These are phyloP conservation scores for Aix galericulata DNA, from an alignment of 2,113 vertebrate species.

Conservation along the genomic window DNA sequence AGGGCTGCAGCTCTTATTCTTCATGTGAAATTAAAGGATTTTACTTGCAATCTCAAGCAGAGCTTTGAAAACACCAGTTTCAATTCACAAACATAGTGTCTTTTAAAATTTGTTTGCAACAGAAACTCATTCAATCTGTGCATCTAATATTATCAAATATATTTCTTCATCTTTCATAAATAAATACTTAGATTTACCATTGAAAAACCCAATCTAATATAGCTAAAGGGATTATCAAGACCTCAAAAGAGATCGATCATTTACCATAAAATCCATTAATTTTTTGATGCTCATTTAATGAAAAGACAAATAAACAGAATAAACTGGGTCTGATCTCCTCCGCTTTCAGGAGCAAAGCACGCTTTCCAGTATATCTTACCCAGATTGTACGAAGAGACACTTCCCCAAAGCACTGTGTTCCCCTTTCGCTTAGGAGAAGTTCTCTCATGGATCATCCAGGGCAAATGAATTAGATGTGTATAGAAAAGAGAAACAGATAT, in stretches of 20 bases:
- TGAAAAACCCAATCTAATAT: not conserved
- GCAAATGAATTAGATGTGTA: not conserved
- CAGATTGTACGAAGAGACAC: not conserved
- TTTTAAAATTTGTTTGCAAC: slow-evolving; percentile 3
- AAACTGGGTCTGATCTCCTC: not conserved
- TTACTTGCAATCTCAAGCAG: not conserved
- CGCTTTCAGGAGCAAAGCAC: not conserved
- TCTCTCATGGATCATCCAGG: not conserved
- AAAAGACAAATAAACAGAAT: slow-evolving; percentile 9
- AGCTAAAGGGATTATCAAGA: not conserved
- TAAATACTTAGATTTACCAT: not conserved
- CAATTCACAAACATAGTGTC: not conserved
- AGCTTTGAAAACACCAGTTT: not conserved
- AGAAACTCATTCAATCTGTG: not conserved
- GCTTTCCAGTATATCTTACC: not conserved
- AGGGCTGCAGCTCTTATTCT: not conserved
- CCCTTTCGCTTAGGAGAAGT: not conserved
- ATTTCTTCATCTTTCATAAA: not conserved
- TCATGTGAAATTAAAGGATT: not conserved
- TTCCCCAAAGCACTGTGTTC: rapidly evolving
- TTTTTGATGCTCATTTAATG: not conserved
- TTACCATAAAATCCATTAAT: not conserved
- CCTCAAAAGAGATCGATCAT: not conserved
- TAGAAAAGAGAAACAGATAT: slow-evolving; percentile 6
- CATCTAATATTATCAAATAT: not conserved